Evolutionary conservation across 2,888 invertebrate genomes (phyloP).

Genomic region (Cephus rjabovi): DNA sequence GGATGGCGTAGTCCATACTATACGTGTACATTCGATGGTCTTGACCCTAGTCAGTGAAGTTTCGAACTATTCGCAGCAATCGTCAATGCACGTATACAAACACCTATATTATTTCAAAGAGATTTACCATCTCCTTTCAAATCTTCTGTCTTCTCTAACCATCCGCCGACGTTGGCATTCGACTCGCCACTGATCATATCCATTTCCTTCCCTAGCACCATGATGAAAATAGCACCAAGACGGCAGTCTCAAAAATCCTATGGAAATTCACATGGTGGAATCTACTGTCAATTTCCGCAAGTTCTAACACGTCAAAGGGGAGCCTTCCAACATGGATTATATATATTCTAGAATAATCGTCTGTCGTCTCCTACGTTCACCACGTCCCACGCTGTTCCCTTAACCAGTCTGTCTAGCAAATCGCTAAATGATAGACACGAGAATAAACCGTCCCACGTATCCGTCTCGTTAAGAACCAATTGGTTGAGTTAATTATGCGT

Average conservation of each 20-base stretch:
- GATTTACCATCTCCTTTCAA: constrained; percentile 41
- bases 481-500: not conserved
- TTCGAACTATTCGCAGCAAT: not conserved
- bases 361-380: not conserved
- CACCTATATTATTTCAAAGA: not conserved
- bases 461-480: not conserved
- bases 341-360: not conserved
- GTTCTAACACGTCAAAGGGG: not conserved
- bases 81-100: not conserved
- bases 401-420: not conserved
- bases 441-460: not conserved
- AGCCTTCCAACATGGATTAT: not conserved
- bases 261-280: not conserved
- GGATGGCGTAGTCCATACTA: no score
- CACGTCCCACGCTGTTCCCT: not conserved
- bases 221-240: constrained; percentile 15
- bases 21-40: not conserved
- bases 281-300: not conserved
- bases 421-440: not conserved
- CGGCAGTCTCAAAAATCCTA: not conserved
- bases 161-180: constrained; percentile 45
- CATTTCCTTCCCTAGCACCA: constrained; percentile 48
- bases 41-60: not conserved
- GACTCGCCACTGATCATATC: constrained; percentile 33
- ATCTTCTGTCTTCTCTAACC: constrained; percentile 47